Evolutionary conservation across 1,140 invertebrate genomes (phyloP).

Genomic region (Ladona fulva): DNA sequence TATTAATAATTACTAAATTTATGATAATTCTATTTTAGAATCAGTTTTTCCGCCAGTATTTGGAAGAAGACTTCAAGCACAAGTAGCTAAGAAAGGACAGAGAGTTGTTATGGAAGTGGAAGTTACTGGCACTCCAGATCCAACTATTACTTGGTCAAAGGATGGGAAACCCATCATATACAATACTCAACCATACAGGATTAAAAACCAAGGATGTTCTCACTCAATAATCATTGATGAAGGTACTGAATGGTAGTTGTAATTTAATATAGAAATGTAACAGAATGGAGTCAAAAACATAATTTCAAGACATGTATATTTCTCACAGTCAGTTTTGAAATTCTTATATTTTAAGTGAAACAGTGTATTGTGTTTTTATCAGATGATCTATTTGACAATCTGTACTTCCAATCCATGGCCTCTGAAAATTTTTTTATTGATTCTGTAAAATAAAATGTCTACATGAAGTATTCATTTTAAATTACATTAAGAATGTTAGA

Average conservation of each 20-base stretch:
- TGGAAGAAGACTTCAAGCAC: slow-evolving; percentile 64
- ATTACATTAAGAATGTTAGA: too few species aligned
- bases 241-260: slow-evolving; percentile 39
- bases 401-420: too few species aligned
- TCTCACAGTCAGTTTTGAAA: too few species aligned
- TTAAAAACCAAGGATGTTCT: slow-evolving; percentile 54
- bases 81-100: slow-evolving; percentile 61
- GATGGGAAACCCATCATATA: slow-evolving; percentile 51
- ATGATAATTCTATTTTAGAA: slow-evolving; percentile 38
- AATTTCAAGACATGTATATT: too few species aligned
- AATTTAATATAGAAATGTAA: too few species aligned
- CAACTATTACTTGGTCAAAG: slow-evolving; percentile 64
- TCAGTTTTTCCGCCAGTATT: slow-evolving; percentile 73
- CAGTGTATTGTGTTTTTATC: too few species aligned
- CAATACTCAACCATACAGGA: slow-evolving; percentile 34
- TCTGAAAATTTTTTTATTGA: too few species aligned
- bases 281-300: too few species aligned
- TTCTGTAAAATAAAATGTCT: too few species aligned
- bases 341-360: too few species aligned
- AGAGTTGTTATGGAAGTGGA: slow-evolving; percentile 68
- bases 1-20: slow-evolving; percentile 16
- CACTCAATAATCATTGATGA: slow-evolving; percentile 57
- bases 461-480: too few species aligned
- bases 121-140: slow-evolving; percentile 63
- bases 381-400: too few species aligned